Evolutionary conservation across 2,797 vertebrate genomes (phyloP), one percentile per base, ranked within the genome.

Genomic region (Galago senegalensis): DNA sequence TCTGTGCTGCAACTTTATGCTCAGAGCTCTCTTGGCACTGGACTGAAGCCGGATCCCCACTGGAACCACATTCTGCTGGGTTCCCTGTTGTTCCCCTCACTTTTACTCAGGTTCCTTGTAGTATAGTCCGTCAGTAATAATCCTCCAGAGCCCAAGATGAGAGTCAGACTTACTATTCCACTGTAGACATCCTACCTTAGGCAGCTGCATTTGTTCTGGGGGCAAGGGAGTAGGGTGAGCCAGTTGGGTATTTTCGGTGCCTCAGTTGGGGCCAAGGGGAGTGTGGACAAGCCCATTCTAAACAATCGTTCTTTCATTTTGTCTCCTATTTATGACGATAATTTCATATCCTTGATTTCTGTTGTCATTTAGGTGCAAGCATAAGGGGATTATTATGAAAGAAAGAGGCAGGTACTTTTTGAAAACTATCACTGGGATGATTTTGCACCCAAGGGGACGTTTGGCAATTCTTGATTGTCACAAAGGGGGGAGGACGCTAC

Each of bases 291-390:
- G 11, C 17, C 11, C 6, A 2, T 46, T 31, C 31, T 8, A 60
- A 43, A 31, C 17, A 21, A 21, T 16, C 9, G 37, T 72, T 46
- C 56, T 72, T 93, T 56, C 29, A 63, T 84, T 95, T 23, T 97
- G 93, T 14, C 1, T 29, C 53, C 77, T 91, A 97, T 95, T 94
- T 77, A 63, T 6, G 89, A 88, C 21, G 40, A 10, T 46, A 12
- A 69, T 95, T 96, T 97, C 77, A 95, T 25, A 81, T 21, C 53
- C 91, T 2, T 80, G 29, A 88, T 87, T 92, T 96, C 75, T 37
- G 16, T 5, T 25, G 14, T 88, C 11, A 86, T 92, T 97, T 17
- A 91, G 88, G 72, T 73, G 0, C 40, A 69, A 82, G 11, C 1
- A 43, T 87, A 75, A 84, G 72, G n/a, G 25, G 23, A 20, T 94